Evolutionary conservation across 2,888 invertebrate genomes (phyloP), one percentile per base, ranked within the genome.

Genomic region (Troides oblongomaculatus): DNA sequence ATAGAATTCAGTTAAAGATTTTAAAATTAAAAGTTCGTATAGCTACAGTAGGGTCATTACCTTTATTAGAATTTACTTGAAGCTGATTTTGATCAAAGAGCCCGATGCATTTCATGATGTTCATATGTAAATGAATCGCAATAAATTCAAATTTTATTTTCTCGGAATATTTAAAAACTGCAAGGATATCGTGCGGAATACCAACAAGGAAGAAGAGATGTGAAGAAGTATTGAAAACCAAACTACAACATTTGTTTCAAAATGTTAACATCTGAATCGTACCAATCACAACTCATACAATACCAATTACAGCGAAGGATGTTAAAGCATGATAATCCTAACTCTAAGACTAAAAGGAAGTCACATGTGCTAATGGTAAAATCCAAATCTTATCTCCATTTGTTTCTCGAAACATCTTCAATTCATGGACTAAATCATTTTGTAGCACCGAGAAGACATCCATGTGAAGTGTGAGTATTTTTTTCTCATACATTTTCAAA

Each of bases 391-490:
- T 93, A 93, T 70, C 71, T 92, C 2, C 81, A 84, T 18, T 68
- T 89, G 23, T 93, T 93, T 77, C 73, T 93, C 68, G 85, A 92
- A 70, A 91, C 90, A 0, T 93, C 93, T 1, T 93, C 93, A 0
- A 93, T 94, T 43, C 94, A 94, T 75, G 94, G 94, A 0, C 77
- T 94, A n/a, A 93, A 90, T 62, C 93, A 94, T 78, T 75, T 94
- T 21, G 88, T 93, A 0, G 85, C 88, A 5, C 68, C 75, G 8
- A 80, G 84, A n/a, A 85, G 93, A 71, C 93, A 94, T 79, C 78
- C 84, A 0, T 75, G 86, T 46, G 94, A 94, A 86, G 80, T 89
- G 93, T 93, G 77, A 86, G 90, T 78, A 56, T 8, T 53, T 43
- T 21, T 68, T 62, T 46, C 10, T 21, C 21, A 21, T 21, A 21